Conservation (phyloP, 2,113 vertebrate species). For the Helogale parvula region DNA sequence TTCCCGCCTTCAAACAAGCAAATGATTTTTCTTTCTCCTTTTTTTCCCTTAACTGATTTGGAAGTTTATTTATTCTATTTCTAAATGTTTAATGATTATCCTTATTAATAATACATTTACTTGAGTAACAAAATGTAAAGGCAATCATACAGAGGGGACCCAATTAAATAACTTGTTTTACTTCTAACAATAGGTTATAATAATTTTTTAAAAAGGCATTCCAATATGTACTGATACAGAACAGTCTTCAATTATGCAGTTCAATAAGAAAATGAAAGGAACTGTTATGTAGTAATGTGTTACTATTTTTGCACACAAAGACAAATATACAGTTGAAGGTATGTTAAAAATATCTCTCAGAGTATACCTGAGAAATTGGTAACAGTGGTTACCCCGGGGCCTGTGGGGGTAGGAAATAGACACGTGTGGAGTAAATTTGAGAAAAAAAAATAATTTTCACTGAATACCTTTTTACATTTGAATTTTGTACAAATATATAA, state of each 20-base stretch:
- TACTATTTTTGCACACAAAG: background rate
- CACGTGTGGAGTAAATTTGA: background rate
- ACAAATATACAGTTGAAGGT: background rate
- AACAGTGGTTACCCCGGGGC: background rate
- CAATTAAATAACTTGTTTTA: background rate
- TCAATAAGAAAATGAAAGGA: background rate
- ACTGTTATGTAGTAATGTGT: background rate
- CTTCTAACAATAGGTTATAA: background rate
- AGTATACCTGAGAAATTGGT: background rate
- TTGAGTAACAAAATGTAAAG: background rate
- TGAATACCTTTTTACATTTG: background rate
- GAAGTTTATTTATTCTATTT: background rate
- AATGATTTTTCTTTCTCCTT: background rate
- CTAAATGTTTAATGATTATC: background rate
- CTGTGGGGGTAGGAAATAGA: background rate
- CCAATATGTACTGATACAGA: background rate
- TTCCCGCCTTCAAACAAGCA: background rate
- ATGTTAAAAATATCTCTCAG: conserved; percentile 7
- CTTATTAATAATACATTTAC: background rate
- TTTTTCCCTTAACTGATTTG: background rate
- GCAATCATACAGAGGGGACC: background rate
- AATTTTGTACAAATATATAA: background rate
- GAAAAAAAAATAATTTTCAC: background rate
- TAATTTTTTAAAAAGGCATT: background rate
- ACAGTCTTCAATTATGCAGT: background rate